Percentiles rank a stretch among this genome's conserved stretches.
Conservation (phyloP, 2,888 invertebrate species). For the Epistrophe grossulariae region DNA sequence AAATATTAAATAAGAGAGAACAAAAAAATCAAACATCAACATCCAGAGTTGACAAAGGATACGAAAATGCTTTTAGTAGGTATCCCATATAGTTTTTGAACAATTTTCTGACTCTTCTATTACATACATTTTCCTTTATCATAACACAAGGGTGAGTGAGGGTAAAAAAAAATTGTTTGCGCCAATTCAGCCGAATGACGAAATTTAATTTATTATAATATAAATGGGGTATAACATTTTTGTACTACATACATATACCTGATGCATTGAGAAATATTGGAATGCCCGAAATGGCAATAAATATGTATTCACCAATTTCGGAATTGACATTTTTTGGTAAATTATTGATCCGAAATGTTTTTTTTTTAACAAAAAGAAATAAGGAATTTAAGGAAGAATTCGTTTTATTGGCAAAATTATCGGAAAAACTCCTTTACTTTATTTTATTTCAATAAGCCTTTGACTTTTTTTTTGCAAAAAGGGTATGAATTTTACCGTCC, state of each 20-base stretch:
- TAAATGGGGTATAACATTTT: not conserved
- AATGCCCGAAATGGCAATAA: not conserved
- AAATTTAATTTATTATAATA: not conserved
- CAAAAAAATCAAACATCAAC: not conserved
- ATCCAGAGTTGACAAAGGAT: not conserved
- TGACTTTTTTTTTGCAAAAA: not conserved
- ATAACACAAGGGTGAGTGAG: no score
- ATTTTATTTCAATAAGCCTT: not conserved
- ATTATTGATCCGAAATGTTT: not conserved
- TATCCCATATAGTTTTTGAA: not conserved
- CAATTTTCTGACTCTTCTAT: not conserved
- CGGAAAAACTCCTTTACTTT: not conserved
- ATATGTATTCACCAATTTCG: not conserved
- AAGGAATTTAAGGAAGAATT: not conserved
- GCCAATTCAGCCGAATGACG: not conserved
- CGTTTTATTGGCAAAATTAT: not conserved
- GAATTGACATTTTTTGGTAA: not conserved
- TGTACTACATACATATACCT: not conserved
- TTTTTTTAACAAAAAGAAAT: not conserved
- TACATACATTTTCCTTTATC: not conserved
- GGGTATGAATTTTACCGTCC: not conserved
- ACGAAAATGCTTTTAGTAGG: not conserved
- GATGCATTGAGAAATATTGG: not conserved
- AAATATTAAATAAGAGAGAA: not conserved
- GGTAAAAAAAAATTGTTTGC: not conserved